These are phyloP conservation scores for Anthopleura sola DNA, from an alignment of 64 coral and sea anemone genomes.

Conservation along the genomic window DNA sequence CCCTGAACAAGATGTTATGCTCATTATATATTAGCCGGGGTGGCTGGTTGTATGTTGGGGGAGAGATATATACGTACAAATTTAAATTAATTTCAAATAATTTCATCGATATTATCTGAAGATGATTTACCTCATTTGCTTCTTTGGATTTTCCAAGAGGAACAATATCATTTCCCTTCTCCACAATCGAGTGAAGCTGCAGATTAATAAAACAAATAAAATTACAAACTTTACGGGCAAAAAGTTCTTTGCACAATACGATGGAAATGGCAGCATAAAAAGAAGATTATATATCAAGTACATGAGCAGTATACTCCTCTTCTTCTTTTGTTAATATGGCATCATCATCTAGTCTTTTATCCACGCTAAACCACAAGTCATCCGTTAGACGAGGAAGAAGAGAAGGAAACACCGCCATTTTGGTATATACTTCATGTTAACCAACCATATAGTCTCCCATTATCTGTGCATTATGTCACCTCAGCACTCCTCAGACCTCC, in stretches of 20 bases:
- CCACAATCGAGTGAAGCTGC: slow-evolving; percentile 69
- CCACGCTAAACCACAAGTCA: slow-evolving; percentile 78
- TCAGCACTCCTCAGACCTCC: too few species aligned
- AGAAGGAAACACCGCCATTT: slow-evolving; percentile 79
- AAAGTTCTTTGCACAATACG: neutral
- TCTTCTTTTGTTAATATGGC: slow-evolving; percentile 87
- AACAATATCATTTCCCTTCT: slow-evolving; percentile 89
- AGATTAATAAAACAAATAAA: neutral
- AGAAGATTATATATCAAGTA: slow-evolving; percentile 26
- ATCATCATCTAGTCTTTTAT: slow-evolving; percentile 95
- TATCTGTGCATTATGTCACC: too few species aligned
- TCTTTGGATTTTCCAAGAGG: slow-evolving; percentile 94
- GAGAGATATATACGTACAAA: neutral
- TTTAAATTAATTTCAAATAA: neutral
- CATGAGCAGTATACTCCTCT: slow-evolving; percentile 83
- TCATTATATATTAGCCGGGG: neutral
- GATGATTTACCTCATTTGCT: slow-evolving; percentile 49
- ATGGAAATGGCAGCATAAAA: neutral
- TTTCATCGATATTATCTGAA: neutral
- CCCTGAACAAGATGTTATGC: neutral
- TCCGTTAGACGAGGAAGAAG: slow-evolving; percentile 73
- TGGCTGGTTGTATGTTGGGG: neutral
- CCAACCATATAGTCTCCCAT: too few species aligned
- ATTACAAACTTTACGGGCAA: neutral
- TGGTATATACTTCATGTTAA: too few species aligned